Conservation (phyloP, 1,140 invertebrate genomes). For the Bombyx mori region DNA sequence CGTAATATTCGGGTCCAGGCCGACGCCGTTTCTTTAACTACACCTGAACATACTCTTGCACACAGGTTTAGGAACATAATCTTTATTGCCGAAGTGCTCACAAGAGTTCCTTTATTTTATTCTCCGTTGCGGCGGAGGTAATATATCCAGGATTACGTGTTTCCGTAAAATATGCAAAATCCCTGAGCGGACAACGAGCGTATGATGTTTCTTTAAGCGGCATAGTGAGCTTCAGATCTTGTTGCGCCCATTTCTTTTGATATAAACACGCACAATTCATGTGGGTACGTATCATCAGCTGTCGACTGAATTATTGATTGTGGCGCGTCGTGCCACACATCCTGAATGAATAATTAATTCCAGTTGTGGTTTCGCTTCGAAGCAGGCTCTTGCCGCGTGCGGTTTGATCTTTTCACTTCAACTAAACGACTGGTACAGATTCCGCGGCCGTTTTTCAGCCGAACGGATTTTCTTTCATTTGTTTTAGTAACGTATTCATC, state of each 20-base stretch:
- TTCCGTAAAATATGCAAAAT: slow-evolving; percentile 23
- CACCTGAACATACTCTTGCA: slow-evolving; percentile 19
- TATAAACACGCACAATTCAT: slow-evolving; percentile 15
- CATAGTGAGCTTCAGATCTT: slow-evolving; percentile 10
- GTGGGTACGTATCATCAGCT: slow-evolving; percentile 9
- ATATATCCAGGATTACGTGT: slow-evolving; percentile 21
- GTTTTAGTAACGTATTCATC: slow-evolving; percentile 19
- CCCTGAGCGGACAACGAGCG: slow-evolving; percentile 15
- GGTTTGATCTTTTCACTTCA: slow-evolving; percentile 12
- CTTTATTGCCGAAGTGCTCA: slow-evolving; percentile 21
- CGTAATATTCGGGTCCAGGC: slow-evolving; percentile 27
- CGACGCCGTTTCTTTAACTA: slow-evolving; percentile 17
- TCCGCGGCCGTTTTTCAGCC: background rate
- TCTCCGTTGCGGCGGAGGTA: slow-evolving; percentile 19
- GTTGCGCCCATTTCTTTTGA: slow-evolving; percentile 9
- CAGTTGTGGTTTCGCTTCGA: slow-evolving; percentile 15
- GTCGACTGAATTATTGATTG: slow-evolving; percentile 24
- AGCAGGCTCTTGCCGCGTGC: slow-evolving; percentile 7
- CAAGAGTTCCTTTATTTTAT: slow-evolving; percentile 27
- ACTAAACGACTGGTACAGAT: background rate
- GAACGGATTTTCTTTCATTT: slow-evolving; percentile 12
- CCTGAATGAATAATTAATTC: slow-evolving; percentile 23
- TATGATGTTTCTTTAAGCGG: slow-evolving; percentile 18
- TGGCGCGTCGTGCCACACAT: slow-evolving; percentile 10
- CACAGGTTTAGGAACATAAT: slow-evolving; percentile 30